A percentile compares a stretch with the other conserved stretches of the same genome.
Evolutionary conservation across 1,140 invertebrate species (phyloP).

Genomic region (Drosophila sp.): DNA sequence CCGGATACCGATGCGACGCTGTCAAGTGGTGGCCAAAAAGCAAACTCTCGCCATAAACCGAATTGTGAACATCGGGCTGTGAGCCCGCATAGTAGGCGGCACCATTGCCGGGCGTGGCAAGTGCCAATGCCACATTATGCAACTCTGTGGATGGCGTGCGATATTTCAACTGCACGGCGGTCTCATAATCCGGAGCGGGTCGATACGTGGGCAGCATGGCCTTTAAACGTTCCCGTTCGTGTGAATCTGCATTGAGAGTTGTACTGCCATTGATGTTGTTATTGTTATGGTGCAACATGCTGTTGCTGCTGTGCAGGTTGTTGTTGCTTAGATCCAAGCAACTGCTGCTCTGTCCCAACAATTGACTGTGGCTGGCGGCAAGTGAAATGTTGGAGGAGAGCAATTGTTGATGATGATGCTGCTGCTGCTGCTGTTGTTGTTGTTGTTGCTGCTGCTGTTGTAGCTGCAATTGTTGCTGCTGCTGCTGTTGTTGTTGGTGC

Average conservation of each 20-base stretch:
- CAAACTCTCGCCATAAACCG: conserved; percentile 67
- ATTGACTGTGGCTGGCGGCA: conserved; percentile 72
- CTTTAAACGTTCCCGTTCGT: conserved; percentile 84
- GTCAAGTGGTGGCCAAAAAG: conserved; percentile 68
- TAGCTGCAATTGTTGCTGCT: conserved; percentile 32
- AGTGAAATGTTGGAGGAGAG: conserved; percentile 79
- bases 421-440: conserved; percentile 57
- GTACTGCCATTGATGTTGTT: conserved; percentile 54
- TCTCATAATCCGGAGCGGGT: conserved; percentile 97
- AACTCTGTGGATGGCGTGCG: conserved; percentile 85
- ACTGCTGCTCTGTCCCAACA: conserved; percentile 88
- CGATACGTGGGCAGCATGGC: conserved; percentile 94
- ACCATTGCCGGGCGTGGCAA: conserved; percentile 56
- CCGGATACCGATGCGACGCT: conserved; percentile 85
- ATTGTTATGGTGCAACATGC: conserved; percentile 63
- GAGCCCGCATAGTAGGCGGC: conserved; percentile 74
- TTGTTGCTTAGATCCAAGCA: conserved; percentile 88
- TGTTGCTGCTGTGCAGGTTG: conserved; percentile 79
- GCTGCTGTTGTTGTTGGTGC: conserved; percentile 33
- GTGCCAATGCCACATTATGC: conserved; percentile 69
- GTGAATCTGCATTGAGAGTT: conserved; percentile 41
- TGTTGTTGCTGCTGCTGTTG: conserved; percentile 55
- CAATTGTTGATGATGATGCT: conserved; percentile 59
- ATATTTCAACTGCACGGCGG: conserved; percentile 94
- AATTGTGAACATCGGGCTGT: conserved; percentile 80